phyloP scores from a whole-genome alignment of 1,140 invertebrate species.

The Caerostris extrusa region DNA sequence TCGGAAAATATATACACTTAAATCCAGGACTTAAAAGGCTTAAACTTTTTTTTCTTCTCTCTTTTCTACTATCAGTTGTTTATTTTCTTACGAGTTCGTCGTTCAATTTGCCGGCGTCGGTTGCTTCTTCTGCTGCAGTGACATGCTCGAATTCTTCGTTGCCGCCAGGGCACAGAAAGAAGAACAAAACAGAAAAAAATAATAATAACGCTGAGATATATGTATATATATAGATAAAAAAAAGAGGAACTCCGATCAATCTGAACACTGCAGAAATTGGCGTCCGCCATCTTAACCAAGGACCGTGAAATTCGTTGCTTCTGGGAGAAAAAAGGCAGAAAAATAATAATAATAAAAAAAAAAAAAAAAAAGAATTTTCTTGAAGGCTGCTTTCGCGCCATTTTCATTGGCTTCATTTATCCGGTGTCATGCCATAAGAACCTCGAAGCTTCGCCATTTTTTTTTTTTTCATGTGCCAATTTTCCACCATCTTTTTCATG shows the following conservation, averaged over 20 bases:
- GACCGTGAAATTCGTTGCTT: slow-evolving; percentile 72
- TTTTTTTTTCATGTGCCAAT: slow-evolving; percentile 21
- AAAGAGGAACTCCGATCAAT: slow-evolving; percentile 39
- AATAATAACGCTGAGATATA: background rate
- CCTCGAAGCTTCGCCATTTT: background rate
- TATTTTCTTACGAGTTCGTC: slow-evolving; percentile 56
- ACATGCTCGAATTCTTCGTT: slow-evolving; percentile 48
- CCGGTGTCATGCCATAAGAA: slow-evolving; percentile 51
- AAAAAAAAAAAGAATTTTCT: slow-evolving; percentile 16
- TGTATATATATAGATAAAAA: slow-evolving; percentile 11
- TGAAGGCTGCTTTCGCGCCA: slow-evolving; percentile 39
- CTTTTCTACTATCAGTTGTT: slow-evolving; percentile 64
- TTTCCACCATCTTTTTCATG: slow-evolving; percentile 50
- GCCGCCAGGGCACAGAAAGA: background rate
- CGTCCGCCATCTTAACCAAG: slow-evolving; percentile 67
- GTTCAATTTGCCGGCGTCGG: slow-evolving; percentile 51
- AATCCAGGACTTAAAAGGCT: slow-evolving; percentile 60
- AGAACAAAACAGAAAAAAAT: background rate
- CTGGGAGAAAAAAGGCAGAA: background rate
- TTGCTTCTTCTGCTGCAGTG: slow-evolving; percentile 18
- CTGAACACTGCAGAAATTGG: slow-evolving; percentile 50
- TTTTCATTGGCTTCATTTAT: slow-evolving; percentile 76
- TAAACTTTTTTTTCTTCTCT: slow-evolving; percentile 41
- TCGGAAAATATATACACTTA: slow-evolving; percentile 49
- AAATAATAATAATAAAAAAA: background rate